These are phyloP conservation scores for Hoplodrina ambigua DNA, from an alignment of 2,888 invertebrate genomes.

Conservation along the genomic window DNA sequence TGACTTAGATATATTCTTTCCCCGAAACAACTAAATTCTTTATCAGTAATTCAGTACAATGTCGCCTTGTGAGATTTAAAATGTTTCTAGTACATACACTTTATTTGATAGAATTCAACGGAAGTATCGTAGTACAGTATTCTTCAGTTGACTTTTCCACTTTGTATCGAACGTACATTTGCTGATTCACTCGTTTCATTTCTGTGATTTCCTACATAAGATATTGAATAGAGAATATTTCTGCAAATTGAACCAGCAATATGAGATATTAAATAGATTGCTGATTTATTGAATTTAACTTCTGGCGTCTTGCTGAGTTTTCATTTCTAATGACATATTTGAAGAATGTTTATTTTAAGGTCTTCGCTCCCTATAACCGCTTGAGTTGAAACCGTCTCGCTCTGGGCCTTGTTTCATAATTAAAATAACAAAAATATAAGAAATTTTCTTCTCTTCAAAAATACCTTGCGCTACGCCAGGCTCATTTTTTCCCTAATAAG, in stretches of 20 bases:
- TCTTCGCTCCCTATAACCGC: not conserved
- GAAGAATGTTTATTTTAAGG: not conserved
- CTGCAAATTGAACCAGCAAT: not conserved
- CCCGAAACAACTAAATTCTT: not conserved
- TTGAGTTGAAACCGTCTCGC: not conserved
- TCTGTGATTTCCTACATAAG: slow-evolving; percentile 25
- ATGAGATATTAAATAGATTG: slow-evolving; percentile 12
- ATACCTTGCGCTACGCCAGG: too few species aligned
- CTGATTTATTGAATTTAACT: slow-evolving; percentile 13
- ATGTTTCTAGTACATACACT: not conserved
- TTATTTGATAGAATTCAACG: not conserved
- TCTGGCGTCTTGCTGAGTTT: not conserved
- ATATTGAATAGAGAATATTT: slow-evolving; percentile 24
- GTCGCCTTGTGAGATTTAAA: slow-evolving; percentile 1
- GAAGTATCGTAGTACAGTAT: slow-evolving; percentile 6
- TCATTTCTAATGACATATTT: not conserved
- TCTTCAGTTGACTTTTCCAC: slow-evolving; percentile 12
- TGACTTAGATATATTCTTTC: not conserved
- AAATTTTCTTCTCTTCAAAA: too few species aligned
- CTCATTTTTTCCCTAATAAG: too few species aligned
- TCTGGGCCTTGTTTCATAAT: not conserved
- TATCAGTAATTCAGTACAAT: not conserved
- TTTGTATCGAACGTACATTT: slow-evolving; percentile 29
- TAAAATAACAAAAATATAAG: too few species aligned
- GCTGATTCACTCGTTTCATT: slow-evolving; percentile 33